These are phyloP conservation scores for Dynastes hyllus DNA, from an alignment of 2,888 invertebrate genomes.

Conservation along the genomic window DNA sequence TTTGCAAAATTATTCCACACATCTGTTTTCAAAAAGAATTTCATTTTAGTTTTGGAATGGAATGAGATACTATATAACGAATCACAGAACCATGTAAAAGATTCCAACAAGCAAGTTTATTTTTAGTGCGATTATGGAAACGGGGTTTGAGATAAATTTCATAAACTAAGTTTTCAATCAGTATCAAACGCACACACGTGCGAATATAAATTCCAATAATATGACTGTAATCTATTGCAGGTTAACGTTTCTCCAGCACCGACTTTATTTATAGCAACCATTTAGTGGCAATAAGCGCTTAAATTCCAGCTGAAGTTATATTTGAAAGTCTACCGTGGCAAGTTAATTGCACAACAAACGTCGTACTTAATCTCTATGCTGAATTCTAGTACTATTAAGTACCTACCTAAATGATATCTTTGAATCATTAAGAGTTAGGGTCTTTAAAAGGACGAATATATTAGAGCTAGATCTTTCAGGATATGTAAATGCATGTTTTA, in stretches of 20 bases:
- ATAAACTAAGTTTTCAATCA: not conserved
- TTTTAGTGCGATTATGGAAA: not conserved
- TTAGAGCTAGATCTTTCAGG: not conserved
- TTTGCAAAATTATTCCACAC: too few species aligned
- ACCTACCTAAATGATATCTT: too few species aligned
- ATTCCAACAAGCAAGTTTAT: not conserved
- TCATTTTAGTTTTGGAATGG: not conserved
- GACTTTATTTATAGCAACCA: slow-evolving; percentile 9
- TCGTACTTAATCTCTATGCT: not conserved
- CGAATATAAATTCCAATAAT: slow-evolving; percentile 16
- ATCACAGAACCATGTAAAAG: not conserved
- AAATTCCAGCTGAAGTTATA: slow-evolving; percentile 18
- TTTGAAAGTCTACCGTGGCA: slow-evolving; percentile 11
- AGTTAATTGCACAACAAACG: slow-evolving; percentile 3
- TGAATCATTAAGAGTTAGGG: too few species aligned
- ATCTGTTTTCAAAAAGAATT: too few species aligned
- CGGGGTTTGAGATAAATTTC: not conserved
- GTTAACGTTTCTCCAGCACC: slow-evolving; percentile 13
- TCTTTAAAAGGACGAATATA: too few species aligned
- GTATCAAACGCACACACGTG: not conserved
- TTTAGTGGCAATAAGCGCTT: not conserved
- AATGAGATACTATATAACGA: not conserved
- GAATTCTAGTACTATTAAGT: not conserved
- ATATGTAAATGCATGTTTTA: not conserved
- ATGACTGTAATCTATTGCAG: slow-evolving; percentile 18